Evolutionary conservation across 2,113 vertebrate species (phyloP).

Genomic region (Periophthalmodon schlosseri): DNA sequence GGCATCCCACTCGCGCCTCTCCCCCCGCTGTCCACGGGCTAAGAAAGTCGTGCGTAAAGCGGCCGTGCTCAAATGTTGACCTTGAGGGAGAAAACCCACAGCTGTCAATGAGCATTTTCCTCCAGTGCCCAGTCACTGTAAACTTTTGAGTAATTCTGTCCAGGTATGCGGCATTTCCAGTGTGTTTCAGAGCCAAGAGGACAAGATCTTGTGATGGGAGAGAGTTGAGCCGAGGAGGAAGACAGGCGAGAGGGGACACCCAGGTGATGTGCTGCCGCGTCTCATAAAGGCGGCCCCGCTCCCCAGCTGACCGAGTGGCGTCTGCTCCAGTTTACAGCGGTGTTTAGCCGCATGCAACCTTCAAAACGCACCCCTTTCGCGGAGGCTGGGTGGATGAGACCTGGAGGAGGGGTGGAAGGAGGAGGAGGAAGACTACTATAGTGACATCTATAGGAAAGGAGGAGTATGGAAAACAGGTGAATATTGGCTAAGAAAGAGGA

Average conservation of each 20-base stretch:
- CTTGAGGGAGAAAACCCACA: conserved; percentile 52
- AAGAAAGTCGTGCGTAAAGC: conserved; percentile 33
- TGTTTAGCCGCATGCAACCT: conserved; percentile 57
- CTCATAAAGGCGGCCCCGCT: background rate
- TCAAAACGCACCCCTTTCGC: conserved; percentile 71
- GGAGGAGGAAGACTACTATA: conserved; percentile 24
- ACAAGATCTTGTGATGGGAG: conserved; percentile 23
- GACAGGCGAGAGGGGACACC: background rate
- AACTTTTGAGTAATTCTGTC: conserved; percentile 49
- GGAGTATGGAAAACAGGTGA: conserved; percentile 26
- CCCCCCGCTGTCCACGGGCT: conserved; percentile 4
- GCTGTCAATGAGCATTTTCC: conserved; percentile 43
- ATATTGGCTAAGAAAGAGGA: background rate
- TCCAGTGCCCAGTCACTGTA: background rate
- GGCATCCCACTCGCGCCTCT: conserved; percentile 46
- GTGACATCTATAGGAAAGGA: conserved; percentile 68
- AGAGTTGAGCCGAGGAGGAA: conserved; percentile 2
- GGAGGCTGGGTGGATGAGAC: conserved; percentile 55
- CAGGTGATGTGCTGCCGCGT: background rate
- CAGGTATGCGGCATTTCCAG: conserved; percentile 23
- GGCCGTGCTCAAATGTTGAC: conserved; percentile 52
- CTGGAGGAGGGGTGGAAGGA: conserved; percentile 19
- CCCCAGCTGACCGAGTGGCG: conserved; percentile 6
- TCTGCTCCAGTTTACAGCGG: background rate
- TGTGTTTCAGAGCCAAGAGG: conserved; percentile 6